Base-by-base conservation (phyloP, 2,888 invertebrate species). In the Neocrepidodera transversa region DNA sequence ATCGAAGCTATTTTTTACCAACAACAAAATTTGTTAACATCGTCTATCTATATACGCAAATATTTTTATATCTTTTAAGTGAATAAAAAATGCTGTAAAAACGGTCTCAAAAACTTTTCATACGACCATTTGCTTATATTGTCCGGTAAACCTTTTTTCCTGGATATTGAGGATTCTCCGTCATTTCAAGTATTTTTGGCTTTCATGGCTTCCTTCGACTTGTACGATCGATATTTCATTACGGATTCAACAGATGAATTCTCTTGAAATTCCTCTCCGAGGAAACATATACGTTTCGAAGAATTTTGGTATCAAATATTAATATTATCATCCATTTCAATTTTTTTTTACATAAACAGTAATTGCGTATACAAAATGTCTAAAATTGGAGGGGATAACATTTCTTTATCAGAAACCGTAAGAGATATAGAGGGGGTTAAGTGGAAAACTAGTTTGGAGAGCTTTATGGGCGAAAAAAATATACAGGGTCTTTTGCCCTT, bases 181-280 rank as follows among this genome's bases (percentile, higher is more conserved):
- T 26, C 26, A 45, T 45, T 45, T 28, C 20, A 49, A 49, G 35
- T 35, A 49, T 49, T 49, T 47, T 49, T 49, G 52, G 52, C 28
- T 32, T 43, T 42, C 42, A 14, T 13, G 36, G 35, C 20, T 36
- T 49, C 28, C 45, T 26, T 1, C 42, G 52, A 18, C 17, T 42
- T 23, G 40, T 13, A 40, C 17, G 30, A 42, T 52, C 52, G 52
- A 52, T 52, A 52, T 52, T 52, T 42, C 52, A 52, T 52, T 42
- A 52, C 18, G 52, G 42, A 52, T 52, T 52, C 52, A 52, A 30
- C 42, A 30, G 52, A 43, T 42, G 52, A 35, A 32, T 32, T 52
- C 30, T n/a, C 5, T 7, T 8, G 18, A 43, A 42, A 52, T 52
- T 43, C 43, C 30, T 32, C 13, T 52, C 43, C 4, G n/a, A 30